These are phyloP conservation scores for Leptinotarsa rubiginosa DNA, from an alignment of 2,888 invertebrate species.

Conservation along the genomic window DNA sequence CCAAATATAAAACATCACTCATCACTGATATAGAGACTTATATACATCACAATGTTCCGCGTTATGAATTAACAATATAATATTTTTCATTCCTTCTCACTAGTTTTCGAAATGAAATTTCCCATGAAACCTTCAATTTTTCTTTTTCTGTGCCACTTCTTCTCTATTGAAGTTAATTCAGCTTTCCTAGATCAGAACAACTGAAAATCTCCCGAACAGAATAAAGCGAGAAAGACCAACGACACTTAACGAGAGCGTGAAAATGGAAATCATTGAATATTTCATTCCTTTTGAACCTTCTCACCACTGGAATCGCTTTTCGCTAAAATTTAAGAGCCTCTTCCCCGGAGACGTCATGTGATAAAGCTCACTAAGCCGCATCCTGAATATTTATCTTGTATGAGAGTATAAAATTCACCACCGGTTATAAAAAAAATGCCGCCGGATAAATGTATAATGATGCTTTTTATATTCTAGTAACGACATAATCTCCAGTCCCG, in stretches of 20 bases:
- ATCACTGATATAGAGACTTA: too few species aligned
- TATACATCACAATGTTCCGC: too few species aligned
- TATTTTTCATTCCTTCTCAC: too few species aligned
- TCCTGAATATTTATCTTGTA: slow-evolving; percentile 11
- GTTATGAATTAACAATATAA: too few species aligned
- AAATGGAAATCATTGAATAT: slow-evolving; percentile 4
- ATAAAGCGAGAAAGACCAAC: not conserved
- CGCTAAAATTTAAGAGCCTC: slow-evolving; percentile 3
- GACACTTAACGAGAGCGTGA: not conserved
- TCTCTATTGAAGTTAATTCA: not conserved
- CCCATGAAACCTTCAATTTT: too few species aligned
- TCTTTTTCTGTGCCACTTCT: too few species aligned
- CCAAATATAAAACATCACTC: too few species aligned
- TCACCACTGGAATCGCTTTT: not conserved
- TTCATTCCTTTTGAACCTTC: slow-evolving; percentile 7
- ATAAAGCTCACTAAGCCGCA: slow-evolving; percentile 12
- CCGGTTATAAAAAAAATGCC: not conserved
- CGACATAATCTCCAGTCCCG: not conserved
- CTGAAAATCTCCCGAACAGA: not conserved
- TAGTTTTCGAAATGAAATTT: too few species aligned
- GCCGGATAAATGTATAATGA: not conserved
- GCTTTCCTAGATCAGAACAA: not conserved
- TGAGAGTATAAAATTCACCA: not conserved
- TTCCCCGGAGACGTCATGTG: not conserved
- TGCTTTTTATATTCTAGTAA: not conserved